Conservation (phyloP, 2,113 vertebrate genomes). For the Benitochromis conjunctus region DNA sequence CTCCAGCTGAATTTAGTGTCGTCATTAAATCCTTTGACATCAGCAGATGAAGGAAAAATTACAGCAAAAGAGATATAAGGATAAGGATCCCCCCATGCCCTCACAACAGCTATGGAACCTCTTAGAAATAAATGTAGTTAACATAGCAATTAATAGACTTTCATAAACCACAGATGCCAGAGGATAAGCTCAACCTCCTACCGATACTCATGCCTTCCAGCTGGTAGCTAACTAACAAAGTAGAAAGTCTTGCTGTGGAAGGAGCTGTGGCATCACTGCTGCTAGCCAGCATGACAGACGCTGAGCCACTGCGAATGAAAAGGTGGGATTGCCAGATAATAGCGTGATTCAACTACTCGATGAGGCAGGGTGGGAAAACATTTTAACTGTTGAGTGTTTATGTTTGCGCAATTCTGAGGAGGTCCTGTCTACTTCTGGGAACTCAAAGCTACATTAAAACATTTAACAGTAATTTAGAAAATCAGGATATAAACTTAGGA, state of each 20-base stretch:
- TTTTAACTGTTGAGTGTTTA: neutral
- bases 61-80: neutral
- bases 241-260: neutral
- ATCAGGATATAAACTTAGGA: neutral
- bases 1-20: neutral
- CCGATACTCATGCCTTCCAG: neutral
- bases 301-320: neutral
- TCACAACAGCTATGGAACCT: neutral
- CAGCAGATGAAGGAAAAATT: neutral
- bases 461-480: neutral
- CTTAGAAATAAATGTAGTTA: neutral
- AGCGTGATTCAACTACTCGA: neutral
- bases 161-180: neutral
- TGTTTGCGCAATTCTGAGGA: neutral
- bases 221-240: neutral
- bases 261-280: neutral
- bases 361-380: neutral
- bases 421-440: no score
- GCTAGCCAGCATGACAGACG: neutral
- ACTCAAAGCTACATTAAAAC: neutral
- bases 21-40: neutral
- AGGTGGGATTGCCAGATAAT: neutral
- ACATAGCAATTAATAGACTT: neutral
- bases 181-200: neutral
- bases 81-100: neutral